These are phyloP conservation scores for Trissolcus japonicus DNA, from an alignment of 2,888 invertebrate species.

Conservation along the genomic window DNA sequence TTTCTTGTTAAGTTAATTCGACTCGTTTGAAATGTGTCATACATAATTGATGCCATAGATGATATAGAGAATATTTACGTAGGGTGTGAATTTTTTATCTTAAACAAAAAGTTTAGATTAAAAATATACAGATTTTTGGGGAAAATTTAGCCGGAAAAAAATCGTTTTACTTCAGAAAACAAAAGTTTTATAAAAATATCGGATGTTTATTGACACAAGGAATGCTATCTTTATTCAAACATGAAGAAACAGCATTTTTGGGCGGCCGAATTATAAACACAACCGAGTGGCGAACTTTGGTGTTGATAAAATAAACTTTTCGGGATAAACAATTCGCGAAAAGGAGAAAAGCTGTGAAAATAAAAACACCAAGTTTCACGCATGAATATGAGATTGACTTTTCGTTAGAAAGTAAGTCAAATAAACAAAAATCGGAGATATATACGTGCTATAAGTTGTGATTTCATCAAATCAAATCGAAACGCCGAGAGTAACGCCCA, in stretches of 20 bases:
- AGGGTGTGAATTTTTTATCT: no score
- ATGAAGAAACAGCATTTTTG: background rate
- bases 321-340: slow-evolving; percentile 28
- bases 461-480: slow-evolving; percentile 27
- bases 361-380: slow-evolving; percentile 30
- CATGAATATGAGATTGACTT: slow-evolving; percentile 42
- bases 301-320: background rate
- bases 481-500: slow-evolving; percentile 18
- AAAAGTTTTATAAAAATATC: no score
- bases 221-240: background rate
- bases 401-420: slow-evolving; percentile 23
- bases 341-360: slow-evolving; percentile 32
- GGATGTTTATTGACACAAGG: background rate
- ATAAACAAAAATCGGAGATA: slow-evolving; percentile 40
- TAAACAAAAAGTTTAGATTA: no score
- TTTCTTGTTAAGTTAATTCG: background rate
- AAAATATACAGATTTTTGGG: no score
- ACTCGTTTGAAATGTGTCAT: no score
- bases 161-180: no score
- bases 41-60: no score
- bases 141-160: no score
- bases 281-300: background rate
- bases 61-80: no score
- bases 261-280: background rate
- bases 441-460: background rate